phyloP scores from a whole-genome alignment of 2,888 invertebrate species.

The Galeruca laticollis region DNA sequence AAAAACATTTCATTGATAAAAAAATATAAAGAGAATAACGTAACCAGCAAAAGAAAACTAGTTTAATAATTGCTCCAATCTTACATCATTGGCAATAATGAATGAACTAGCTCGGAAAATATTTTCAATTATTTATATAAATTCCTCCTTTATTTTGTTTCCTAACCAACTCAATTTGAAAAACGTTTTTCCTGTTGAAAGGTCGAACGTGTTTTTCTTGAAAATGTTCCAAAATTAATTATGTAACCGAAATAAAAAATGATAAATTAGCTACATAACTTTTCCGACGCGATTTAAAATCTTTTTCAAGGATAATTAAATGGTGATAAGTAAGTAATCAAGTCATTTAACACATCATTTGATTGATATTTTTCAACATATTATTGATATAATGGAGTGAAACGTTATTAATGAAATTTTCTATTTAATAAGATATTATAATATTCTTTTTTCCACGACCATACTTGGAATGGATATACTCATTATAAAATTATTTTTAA shows the following conservation, averaged over 20 bases:
- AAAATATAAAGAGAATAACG: background rate
- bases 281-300: background rate
- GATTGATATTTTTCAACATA: conserved; percentile 3
- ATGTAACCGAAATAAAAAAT: background rate
- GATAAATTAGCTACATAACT: conserved; percentile 11
- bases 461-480: too few relatives aligned
- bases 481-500: too few relatives aligned
- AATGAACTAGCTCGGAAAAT: too few relatives aligned
- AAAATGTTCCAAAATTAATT: too few relatives aligned
- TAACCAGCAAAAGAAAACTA: too few relatives aligned
- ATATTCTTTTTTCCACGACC: too few relatives aligned
- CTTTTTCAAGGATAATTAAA: conserved; percentile 30
- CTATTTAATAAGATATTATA: too few relatives aligned
- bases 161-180: conserved; percentile 22
- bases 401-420: too few relatives aligned
- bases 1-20: conserved; percentile 13
- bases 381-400: background rate
- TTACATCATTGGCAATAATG: too few relatives aligned
- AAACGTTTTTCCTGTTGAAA: conserved; percentile 9
- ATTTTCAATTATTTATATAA: too few relatives aligned
- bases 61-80: too few relatives aligned
- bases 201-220: too few relatives aligned
- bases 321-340: conserved; percentile 10
- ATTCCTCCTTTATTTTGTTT: background rate
- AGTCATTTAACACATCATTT: conserved; percentile 1